These are phyloP conservation scores for Orthosia gothica DNA, from an alignment of 2,888 invertebrate species.

Conservation along the genomic window DNA sequence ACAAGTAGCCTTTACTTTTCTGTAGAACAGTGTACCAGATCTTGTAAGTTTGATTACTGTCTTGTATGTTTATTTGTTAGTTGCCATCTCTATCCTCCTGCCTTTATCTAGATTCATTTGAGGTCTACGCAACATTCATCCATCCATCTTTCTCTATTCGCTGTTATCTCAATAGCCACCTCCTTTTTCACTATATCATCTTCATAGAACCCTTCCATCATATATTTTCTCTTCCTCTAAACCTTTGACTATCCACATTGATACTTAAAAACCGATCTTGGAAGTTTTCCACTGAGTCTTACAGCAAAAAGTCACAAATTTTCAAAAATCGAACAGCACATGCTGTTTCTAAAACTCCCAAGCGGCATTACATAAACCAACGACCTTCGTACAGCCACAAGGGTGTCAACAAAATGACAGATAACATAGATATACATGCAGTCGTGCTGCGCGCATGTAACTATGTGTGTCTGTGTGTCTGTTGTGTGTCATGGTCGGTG, in stretches of 20 bases:
- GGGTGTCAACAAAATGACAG: slow-evolving; percentile 61
- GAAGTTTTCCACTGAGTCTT: too few relatives aligned
- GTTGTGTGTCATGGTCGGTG: slow-evolving; percentile 65
- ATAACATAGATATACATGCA: slow-evolving; percentile 60
- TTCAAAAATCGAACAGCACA: background rate
- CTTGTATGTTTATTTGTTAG: background rate
- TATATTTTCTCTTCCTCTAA: too few relatives aligned
- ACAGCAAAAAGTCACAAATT: too few relatives aligned
- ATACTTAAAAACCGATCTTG: too few relatives aligned
- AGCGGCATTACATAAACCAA: slow-evolving; percentile 22
- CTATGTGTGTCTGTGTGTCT: slow-evolving; percentile 8
- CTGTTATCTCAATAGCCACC: too few relatives aligned
- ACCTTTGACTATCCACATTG: too few relatives aligned
- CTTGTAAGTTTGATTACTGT: background rate
- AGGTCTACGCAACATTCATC: too few relatives aligned
- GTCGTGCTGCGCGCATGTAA: slow-evolving; percentile 43
- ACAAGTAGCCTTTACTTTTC: background rate
- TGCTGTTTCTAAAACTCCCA: background rate
- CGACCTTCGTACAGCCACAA: slow-evolving; percentile 51
- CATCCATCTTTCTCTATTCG: too few relatives aligned
- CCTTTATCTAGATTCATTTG: too few relatives aligned
- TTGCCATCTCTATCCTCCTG: too few relatives aligned
- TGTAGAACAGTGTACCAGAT: background rate
- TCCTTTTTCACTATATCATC: too few relatives aligned
- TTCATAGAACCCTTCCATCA: too few relatives aligned